Conservation (phyloP, 2,797 vertebrate species). For the Cyclura pinguis region DNA sequence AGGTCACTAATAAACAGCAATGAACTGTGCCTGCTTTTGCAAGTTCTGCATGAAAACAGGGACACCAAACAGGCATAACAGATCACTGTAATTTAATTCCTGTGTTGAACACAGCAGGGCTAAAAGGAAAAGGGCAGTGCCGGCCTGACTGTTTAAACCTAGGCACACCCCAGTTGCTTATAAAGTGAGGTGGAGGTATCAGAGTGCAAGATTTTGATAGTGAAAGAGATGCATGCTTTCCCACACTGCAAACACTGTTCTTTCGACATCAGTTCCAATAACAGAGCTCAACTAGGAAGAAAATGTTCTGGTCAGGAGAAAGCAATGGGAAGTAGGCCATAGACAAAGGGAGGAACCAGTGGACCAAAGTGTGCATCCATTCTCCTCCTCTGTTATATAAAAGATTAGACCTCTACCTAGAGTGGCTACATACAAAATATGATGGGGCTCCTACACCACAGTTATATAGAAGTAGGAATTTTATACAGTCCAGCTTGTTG, state of each 20-base stretch:
- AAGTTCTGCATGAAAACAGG: slow-evolving; percentile 70
- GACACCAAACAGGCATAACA: slow-evolving; percentile 68
- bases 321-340: background rate
- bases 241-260: background rate
- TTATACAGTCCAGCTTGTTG: background rate
- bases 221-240: background rate
- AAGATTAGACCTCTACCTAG: background rate
- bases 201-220: background rate
- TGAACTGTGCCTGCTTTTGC: slow-evolving; percentile 68
- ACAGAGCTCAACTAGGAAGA: background rate
- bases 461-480: background rate
- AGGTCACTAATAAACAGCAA: slow-evolving; percentile 76
- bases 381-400: background rate
- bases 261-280: background rate
- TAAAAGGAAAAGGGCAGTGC: background rate
- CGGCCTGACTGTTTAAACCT: background rate
- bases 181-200: background rate
- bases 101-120: slow-evolving; percentile 51
- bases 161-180: background rate
- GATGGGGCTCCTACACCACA: background rate
- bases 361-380: background rate
- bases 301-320: background rate
- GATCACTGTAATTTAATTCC: slow-evolving; percentile 52
- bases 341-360: background rate
- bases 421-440: background rate